Evolutionary conservation across 37 sponge, comb jelly and placozoan genomes (phyloP).

Genomic region (Beroe forskalii): DNA sequence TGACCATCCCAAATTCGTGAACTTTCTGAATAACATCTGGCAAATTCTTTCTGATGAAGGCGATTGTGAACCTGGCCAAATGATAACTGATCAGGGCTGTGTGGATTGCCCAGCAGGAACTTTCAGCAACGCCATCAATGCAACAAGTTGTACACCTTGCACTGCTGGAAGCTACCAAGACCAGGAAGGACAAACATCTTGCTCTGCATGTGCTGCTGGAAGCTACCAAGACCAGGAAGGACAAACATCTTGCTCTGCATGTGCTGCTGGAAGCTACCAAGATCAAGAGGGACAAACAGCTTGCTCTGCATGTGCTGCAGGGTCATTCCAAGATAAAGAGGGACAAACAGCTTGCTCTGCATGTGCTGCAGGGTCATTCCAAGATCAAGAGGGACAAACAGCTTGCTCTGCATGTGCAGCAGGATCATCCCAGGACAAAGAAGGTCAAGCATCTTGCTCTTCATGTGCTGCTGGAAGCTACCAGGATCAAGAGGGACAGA

Average conservation of each 20-base stretch:
- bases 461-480: not conserved
- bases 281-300: not conserved
- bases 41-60: not conserved
- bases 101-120: conserved; percentile 32
- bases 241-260: not conserved
- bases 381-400: not conserved
- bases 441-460: not conserved
- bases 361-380: not conserved
- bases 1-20: not conserved
- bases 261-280: conserved; percentile 38
- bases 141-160: conserved; percentile 10
- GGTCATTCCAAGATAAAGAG: not conserved
- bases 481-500: not conserved
- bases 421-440: not conserved
- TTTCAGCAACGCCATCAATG: not conserved
- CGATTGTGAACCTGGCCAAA: not conserved
- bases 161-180: not conserved
- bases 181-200: not conserved
- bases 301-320: not conserved
- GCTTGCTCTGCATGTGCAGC: not conserved
- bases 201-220: conserved; percentile 6
- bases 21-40: not conserved
- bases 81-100: not conserved
- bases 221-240: not conserved
- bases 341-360: not conserved